Evolutionary conservation across 30 jellyfish, hydroid and myxozoan species (phyloP), one percentile per base, ranked within the genome.

Genomic region (Mastigias papua): DNA sequence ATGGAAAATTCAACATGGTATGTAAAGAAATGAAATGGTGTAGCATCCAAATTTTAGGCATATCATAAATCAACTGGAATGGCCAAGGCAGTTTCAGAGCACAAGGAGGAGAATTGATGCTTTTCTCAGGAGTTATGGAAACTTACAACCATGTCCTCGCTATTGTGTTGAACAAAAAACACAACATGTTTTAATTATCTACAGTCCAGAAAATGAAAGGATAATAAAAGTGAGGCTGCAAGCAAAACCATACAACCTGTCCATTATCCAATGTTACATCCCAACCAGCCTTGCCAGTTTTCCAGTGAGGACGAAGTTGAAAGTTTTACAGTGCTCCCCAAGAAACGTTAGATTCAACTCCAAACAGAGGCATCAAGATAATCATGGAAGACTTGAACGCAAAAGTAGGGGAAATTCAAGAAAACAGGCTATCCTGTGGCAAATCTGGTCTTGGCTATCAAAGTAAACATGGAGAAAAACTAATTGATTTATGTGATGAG

Each of bases 321-420:
- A 65, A 31, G 3, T 81, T 81, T 34, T 81, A 81, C 61, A 30
- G 66, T 34, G 21, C 74, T 0, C 84, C 66, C 21, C 91, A 81
- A 66, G 91, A 81, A 42, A 51, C 91, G 1, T 1, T 64, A 1
- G 91, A 81, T 65, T n/a, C 75, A 13, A 81, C 66, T 3, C 91
- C 91, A 5, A 48, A 30, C 76, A 42, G 84, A 26, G 91, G 66
- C 61, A 22, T 81, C 29, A 67, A 48, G 27, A 30, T 81, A 7
- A 33, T 81, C 8, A 64, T 66, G 84, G 91, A 82, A 26, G 91
- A 69, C 34, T 2, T 66, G 21, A 81, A 81, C 26, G 91, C 91
- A 16, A 81, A 81, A 61, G 80, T 69, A 2, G 86, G 93, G 23
- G 33, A 21, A 62, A 23, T 21, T 8, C 21, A 1, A 4, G 4